Base-by-base conservation (phyloP, 2,888 invertebrate genomes). In the Oscheius sp. region DNA sequence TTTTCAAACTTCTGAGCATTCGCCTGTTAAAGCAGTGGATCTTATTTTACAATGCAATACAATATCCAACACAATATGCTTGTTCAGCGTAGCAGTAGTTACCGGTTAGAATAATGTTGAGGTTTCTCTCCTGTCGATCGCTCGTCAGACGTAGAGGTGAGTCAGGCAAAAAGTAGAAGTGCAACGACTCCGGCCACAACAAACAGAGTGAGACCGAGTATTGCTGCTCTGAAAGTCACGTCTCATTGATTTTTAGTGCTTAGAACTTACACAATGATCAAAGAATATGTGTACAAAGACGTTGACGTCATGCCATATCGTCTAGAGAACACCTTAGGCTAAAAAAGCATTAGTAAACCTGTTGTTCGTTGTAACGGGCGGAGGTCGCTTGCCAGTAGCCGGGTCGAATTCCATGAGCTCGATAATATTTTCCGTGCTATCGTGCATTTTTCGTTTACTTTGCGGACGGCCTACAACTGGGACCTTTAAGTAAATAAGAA, bases 381-480 rank as follows among this genome's bases (percentile, higher is more conserved):
- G 62, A 35, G 55, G 55, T 5, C 73, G 62, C 42, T 53, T 53
- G 9, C 55, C 55, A 62, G 55, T 51, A 51, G 47, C 37, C 37
- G 58, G 55, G 42, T 72, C 71, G 65, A 63, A 32, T 50, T 75
- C 75, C 71, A 71, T 72, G 63, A 75, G 75, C 58, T 75, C 75
- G n/a, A 75, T 72, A 47, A 75, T 75, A 63, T 75, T 75, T 42
- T 75, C 75, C 37, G 71, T 58, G 72, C 75, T 75, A 47, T 71
- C 37, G 48, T 74, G 50, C 74, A 72, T 72, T 29, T 47, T 58
- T 35, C 51, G 55, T 68, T 68, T 68, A 55, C 66, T 51, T 66
- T 66, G 66, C 68, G 68, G 68, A 68, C 51, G 68, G 53, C 53
- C 68, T 68, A 68, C 68, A 68, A 68, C 68, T 63, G 50, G 32